phyloP scores from a whole-genome alignment of 2,797 vertebrate genomes.

The Notolabrus celidotus region DNA sequence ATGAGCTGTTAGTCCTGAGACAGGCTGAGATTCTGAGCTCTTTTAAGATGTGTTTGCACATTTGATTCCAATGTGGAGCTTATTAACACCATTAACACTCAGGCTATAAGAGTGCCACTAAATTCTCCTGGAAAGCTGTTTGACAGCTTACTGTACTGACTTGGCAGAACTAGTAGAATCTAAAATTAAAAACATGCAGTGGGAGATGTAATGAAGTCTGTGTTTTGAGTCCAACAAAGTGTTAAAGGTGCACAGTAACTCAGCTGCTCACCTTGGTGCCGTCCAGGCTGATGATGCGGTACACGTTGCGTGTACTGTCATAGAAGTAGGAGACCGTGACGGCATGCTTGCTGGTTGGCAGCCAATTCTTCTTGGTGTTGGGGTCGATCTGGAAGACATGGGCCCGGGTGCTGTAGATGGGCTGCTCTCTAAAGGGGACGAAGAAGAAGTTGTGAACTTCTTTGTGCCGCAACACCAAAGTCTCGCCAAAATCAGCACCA shows the following conservation, averaged over 20 bases:
- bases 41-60: conserved; percentile 56
- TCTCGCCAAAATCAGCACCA: conserved; percentile 73
- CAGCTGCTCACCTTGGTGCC: conserved; percentile 93
- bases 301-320: conserved; percentile 98
- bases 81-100: conserved; percentile 48
- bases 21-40: conserved; percentile 36
- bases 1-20: conserved; percentile 37
- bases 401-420: conserved; percentile 98
- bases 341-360: conserved; percentile 98
- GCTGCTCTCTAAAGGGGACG: conserved; percentile 93
- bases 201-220: conserved; percentile 1
- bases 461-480: conserved; percentile 79
- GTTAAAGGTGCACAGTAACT: background rate
- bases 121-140: conserved; percentile 36
- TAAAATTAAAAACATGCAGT: conserved; percentile 12
- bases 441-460: conserved; percentile 86
- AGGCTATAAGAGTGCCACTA: conserved; percentile 19
- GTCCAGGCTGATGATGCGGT: conserved; percentile 99
- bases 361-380: conserved; percentile 99
- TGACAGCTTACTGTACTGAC: conserved; percentile 20
- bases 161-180: background rate
- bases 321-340: conserved; percentile 99
- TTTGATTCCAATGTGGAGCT: conserved; percentile 35
- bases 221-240: background rate
- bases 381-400: conserved; percentile 99